phyloP scores from a whole-genome alignment of 2,797 vertebrate genomes.

The Gymnodraco acuticeps region DNA sequence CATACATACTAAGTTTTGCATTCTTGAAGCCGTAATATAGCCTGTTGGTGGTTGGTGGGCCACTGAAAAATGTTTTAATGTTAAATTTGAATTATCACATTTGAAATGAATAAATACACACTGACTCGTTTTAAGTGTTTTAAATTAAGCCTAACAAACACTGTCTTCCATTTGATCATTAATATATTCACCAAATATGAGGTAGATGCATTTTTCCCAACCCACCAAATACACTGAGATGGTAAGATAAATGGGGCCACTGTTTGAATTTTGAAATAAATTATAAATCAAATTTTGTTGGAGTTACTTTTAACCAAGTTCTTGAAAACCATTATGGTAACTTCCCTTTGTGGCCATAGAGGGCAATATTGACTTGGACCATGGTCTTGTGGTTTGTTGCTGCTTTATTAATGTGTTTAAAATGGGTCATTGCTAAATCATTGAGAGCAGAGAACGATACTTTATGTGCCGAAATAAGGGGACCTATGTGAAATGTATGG shows the following conservation, averaged over 20 bases:
- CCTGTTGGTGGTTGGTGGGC: not conserved
- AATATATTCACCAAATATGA: constrained; percentile 14
- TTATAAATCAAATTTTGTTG: constrained; percentile 22
- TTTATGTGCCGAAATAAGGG: not conserved
- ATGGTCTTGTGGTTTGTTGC: not conserved
- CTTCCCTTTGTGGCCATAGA: not conserved
- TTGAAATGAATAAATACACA: constrained; percentile 16
- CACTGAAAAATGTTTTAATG: constrained; percentile 12
- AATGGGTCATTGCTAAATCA: too few relatives aligned
- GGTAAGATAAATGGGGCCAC: not conserved
- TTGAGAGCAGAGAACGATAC: too few relatives aligned
- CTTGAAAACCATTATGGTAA: not conserved
- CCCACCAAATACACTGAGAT: constrained; percentile 25
- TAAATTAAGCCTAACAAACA: constrained; percentile 19
- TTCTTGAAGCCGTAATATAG: constrained; percentile 18
- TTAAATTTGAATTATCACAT: constrained; percentile 1
- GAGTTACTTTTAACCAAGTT: not conserved
- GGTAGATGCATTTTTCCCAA: constrained; percentile 7
- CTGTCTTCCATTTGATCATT: not conserved
- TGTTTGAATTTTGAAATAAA: constrained; percentile 58
- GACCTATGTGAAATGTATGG: too few relatives aligned
- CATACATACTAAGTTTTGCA: constrained; percentile 17
- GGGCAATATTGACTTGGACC: constrained; percentile 7
- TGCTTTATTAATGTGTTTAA: too few relatives aligned
- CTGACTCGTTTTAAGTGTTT: constrained; percentile 29